A percentile compares a stretch with the other conserved stretches of the same genome.
Evolutionary conservation across 2,797 vertebrate genomes (phyloP).

Genomic region (Enteromius treurensis): DNA sequence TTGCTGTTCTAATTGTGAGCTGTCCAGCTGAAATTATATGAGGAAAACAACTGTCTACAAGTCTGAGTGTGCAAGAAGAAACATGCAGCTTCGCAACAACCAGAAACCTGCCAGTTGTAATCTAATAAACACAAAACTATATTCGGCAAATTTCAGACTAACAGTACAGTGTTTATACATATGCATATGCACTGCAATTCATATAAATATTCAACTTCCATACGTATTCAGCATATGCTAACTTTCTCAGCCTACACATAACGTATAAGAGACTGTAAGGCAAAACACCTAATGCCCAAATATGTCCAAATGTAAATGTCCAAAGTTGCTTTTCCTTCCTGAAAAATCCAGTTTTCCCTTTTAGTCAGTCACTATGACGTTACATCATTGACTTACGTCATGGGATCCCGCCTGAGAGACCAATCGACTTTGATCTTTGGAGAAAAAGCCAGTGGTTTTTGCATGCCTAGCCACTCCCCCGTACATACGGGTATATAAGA

Average conservation of each 20-base stretch:
- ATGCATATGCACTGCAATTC: background rate
- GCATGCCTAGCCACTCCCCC: too few species aligned
- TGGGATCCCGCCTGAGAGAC: too few species aligned
- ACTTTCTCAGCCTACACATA: background rate
- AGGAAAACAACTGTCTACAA: background rate
- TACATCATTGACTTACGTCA: too few species aligned
- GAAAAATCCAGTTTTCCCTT: background rate
- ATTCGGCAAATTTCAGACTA: background rate
- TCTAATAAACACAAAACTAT: background rate
- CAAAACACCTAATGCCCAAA: background rate
- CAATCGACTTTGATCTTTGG: too few species aligned
- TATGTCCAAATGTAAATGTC: background rate
- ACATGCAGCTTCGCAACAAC: background rate
- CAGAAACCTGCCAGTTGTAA: background rate
- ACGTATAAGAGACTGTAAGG: background rate
- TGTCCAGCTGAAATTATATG: background rate
- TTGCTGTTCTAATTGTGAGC: constrained; percentile 4
- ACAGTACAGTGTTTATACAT: background rate
- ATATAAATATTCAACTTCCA: background rate
- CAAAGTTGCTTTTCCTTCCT: background rate
- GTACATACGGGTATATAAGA: too few species aligned
- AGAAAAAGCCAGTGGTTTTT: too few species aligned
- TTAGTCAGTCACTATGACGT: too few species aligned
- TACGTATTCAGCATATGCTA: background rate
- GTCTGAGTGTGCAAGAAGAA: background rate